phyloP scores from a whole-genome alignment of 2,888 invertebrate genomes.

The Nomada ferruginata region DNA sequence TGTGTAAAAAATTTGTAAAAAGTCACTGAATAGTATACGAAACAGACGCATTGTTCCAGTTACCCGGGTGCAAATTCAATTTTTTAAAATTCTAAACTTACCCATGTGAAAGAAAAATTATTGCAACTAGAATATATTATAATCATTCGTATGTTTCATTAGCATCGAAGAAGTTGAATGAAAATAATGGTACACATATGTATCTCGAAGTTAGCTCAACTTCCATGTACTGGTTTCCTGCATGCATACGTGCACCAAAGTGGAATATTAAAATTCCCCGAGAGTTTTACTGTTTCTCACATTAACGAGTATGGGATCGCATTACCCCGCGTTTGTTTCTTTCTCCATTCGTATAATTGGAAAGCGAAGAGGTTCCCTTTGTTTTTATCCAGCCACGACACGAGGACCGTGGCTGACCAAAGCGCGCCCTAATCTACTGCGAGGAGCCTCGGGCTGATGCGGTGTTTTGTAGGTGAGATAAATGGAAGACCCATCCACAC shows the following conservation, averaged over 20 bases:
- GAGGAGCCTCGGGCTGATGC: not conserved
- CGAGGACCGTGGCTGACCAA: conserved; percentile 29
- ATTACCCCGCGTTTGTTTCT: not conserved
- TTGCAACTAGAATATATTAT: no score
- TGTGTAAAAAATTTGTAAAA: no score
- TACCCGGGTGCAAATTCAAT: no score
- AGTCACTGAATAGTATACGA: no score
- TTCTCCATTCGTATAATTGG: not conserved
- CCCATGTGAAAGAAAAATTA: no score
- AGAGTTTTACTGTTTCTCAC: not conserved
- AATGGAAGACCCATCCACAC: conserved; percentile 24
- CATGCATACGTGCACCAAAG: not conserved
- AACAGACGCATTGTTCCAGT: no score
- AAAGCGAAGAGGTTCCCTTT: not conserved
- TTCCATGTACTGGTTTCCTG: not conserved
- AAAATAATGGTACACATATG: no score
- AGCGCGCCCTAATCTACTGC: conserved; percentile 33
- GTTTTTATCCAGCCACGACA: conserved; percentile 12
- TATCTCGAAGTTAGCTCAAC: no score
- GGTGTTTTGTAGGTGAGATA: conserved; percentile 25
- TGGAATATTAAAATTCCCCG: not conserved
- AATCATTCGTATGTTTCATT: no score
- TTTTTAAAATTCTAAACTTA: no score
- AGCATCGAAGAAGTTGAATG: no score
- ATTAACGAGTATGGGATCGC: not conserved